Percentiles rank a stretch among this genome's conserved stretches.
These are phyloP conservation scores for Xiphorhynchus elegans DNA, from an alignment of 2,113 vertebrate species.

Conservation along the genomic window DNA sequence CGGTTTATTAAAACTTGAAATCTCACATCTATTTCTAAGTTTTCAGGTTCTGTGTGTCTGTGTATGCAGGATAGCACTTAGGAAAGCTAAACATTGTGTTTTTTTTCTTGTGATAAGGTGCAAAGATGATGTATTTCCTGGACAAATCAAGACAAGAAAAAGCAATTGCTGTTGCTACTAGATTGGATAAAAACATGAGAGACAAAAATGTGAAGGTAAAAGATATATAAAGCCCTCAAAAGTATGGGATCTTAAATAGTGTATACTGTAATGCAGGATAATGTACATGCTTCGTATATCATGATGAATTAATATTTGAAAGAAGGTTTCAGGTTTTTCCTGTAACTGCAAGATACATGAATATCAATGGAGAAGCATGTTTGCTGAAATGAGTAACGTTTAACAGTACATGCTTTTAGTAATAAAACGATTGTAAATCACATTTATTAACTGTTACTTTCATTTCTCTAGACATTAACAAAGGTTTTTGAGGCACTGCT, in stretches of 20 bases:
- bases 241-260: neutral
- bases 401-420: neutral
- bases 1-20: neutral
- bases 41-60: neutral
- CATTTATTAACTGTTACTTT: neutral
- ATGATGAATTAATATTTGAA: neutral
- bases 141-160: constrained; percentile 84
- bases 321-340: neutral
- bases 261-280: neutral
- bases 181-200: constrained; percentile 77
- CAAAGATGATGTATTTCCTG: constrained; percentile 85
- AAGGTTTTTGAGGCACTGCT: constrained; percentile 76
- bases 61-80: neutral
- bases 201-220: constrained; percentile 83
- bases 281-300: neutral
- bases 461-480: constrained; percentile 68
- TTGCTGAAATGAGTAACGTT: neutral
- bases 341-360: fast-evolving
- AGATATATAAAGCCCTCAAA: neutral
- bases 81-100: neutral
- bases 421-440: neutral
- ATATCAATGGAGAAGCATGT: neutral
- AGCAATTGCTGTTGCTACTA: constrained; percentile 79
- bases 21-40: fast-evolving
- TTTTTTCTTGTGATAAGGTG: constrained; percentile 72